Base-by-base conservation (phyloP, 2,797 vertebrate species). In the Gorsachius magnificus region DNA sequence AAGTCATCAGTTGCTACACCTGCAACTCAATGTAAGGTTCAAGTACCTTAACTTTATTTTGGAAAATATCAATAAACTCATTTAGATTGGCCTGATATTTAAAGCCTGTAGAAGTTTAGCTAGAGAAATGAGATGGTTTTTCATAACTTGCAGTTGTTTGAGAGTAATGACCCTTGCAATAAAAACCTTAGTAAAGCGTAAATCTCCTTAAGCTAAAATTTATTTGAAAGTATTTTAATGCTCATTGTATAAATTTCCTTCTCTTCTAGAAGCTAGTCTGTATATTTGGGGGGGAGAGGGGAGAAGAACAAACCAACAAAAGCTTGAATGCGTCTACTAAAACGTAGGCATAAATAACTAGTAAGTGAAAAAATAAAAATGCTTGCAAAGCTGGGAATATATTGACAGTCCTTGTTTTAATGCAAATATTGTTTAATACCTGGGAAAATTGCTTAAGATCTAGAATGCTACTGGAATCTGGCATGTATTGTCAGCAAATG, bases 211-310 rank as follows among this genome's bases (percentile, higher is more conserved):
- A 76, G 33, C 1, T 36, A 38, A 64, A 56, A 77, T 85, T 72
- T 29, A 60, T 76, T 75, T 56, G 3, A 11, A 74, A 64, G 20
- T 69, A 4, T 66, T 79, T 70, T 36, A 48, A 50, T 71, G 7
- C 11, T 64, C 26, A 24, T 31, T 91, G 14, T 33, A 61, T 56
- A 89, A 61, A 76, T 50, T 45, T 61, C 11, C 6, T 66, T 84
- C 43, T 84, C 15, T 38, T 60, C 31, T 63, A 41, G 43, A 89
- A 87, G 10, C 4, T 41, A 48, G 19, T 53, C 41, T 43, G 7
- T 2, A 4, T 74, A 10, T 70, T 45, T 77, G 31, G 11, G 7
- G 5, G 5, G 6, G 4, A 2, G 14, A 2, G 14, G 8, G 5
- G 10, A 64, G 5, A 64, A 69, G 5, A 64, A 71, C 29, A 72